Base-by-base conservation (phyloP, 1,140 invertebrate genomes). In the Drosophila miranda region DNA sequence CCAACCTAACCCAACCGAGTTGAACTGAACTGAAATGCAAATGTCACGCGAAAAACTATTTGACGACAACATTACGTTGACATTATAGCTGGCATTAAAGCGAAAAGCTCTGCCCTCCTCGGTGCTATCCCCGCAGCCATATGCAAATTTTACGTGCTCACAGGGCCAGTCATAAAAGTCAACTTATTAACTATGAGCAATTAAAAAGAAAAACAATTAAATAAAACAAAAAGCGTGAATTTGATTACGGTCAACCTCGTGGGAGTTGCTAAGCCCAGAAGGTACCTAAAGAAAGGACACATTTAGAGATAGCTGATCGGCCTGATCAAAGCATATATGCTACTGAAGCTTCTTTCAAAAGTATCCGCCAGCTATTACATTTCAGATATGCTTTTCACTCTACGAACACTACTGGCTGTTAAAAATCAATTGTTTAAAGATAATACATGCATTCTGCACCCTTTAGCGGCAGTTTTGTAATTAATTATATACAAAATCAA, bases 11-110 rank as follows among this genome's bases (percentile, higher is more conserved):
- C 30, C 4, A 26, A 26, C 23, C 23, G 19, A 19, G 2, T 1
- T 19, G 34, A 53, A 44, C 42, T 30, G 46, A 74, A 70, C 57
- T 82, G 81, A 87, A 86, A 86, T 87, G 81, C 81, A 87, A 86
- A 86, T 87, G 82, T 86, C 82, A 86, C 82, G 82, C 82, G 82
- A 86, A 86, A 86, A 86, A 86, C 82, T 81, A 86, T 86, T 86
- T 86, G 82, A 86, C 81, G 81, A 87, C 68, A 75, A 87, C 73
- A 86, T 86, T 81, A 86, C 78, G 82, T 70, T 87, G 78, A 78
- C 82, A 86, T 87, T 82, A 86, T 86, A 68, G 60, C 34, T 38
- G 30, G 8, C 30, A 30, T 9, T 52, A 28, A 54, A 58, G 72
- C 49, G 14, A 38, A 45, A 67, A 62, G 62, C 60, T 54, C 21